Percentiles rank a stretch among this genome's conserved stretches.
Evolutionary conservation across 2,113 vertebrate species (phyloP).

Genomic region (Hipposideros armiger): DNA sequence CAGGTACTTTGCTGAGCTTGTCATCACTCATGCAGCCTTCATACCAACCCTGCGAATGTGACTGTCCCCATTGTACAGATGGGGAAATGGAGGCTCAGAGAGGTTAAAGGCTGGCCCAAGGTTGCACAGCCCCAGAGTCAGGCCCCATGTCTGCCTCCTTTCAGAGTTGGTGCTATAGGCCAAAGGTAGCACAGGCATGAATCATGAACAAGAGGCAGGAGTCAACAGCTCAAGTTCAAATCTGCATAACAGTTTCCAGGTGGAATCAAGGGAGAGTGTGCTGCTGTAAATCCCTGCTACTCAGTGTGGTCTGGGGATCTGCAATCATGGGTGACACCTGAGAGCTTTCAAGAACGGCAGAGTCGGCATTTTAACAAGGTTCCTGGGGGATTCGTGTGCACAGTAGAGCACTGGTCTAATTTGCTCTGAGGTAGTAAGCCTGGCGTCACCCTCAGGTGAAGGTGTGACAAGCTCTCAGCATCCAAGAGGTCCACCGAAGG

Average conservation of each 20-base stretch:
- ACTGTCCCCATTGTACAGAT: background rate
- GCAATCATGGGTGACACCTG: rapidly evolving
- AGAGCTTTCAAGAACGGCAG: background rate
- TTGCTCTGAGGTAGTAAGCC: background rate
- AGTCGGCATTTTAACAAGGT: background rate
- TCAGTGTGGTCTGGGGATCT: background rate
- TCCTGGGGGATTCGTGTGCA: background rate
- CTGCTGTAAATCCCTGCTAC: background rate
- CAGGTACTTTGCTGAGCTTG: background rate
- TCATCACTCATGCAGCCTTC: background rate
- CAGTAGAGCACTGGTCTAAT: background rate
- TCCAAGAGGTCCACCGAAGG: background rate
- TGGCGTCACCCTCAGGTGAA: rapidly evolving
- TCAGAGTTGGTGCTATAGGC: background rate
- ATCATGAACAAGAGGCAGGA: background rate
- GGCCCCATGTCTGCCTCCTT: background rate
- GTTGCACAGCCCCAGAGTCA: background rate
- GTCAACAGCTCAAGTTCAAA: background rate
- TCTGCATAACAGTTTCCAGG: background rate
- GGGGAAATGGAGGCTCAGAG: background rate
- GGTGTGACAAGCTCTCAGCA: background rate
- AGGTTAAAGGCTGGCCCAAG: background rate
- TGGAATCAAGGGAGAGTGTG: background rate
- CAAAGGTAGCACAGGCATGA: background rate
- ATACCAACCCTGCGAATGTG: background rate